Percentiles rank a stretch among this genome's conserved stretches.
These are phyloP conservation scores for Brachionus rubens DNA, from an alignment of 1,140 invertebrate genomes.

Conservation along the genomic window DNA sequence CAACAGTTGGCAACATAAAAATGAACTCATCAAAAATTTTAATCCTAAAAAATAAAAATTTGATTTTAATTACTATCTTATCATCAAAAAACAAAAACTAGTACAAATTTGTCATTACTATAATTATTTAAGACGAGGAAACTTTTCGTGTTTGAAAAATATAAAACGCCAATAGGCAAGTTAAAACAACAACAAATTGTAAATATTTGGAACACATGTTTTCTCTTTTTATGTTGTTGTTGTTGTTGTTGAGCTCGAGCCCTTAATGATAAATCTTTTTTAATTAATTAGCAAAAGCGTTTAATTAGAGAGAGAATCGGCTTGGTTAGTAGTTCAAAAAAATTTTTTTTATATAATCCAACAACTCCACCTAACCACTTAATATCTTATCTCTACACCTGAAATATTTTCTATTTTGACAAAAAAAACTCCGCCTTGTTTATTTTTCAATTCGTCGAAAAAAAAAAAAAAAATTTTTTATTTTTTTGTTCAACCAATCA, in stretches of 20 bases:
- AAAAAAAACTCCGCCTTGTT: background rate
- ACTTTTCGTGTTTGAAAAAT: conserved; percentile 19
- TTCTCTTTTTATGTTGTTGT: too few species aligned
- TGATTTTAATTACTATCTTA: conserved; percentile 35
- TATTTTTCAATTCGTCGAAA: background rate
- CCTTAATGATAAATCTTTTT: conserved; percentile 28
- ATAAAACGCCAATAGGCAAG: conserved; percentile 45
- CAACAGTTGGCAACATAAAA: background rate
- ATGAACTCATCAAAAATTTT: background rate
- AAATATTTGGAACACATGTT: conserved; percentile 45
- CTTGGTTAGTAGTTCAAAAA: background rate
- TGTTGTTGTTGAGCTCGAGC: conserved; percentile 18
- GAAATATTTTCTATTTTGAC: background rate
- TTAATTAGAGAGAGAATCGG: conserved; percentile 26
- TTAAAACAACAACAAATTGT: conserved; percentile 2
- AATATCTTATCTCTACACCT: conserved; percentile 5
- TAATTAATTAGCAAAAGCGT: conserved; percentile 34
- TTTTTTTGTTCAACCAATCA: background rate
- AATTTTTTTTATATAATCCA: conserved; percentile 37
- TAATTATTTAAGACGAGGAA: conserved; percentile 9
- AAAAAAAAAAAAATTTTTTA: background rate
- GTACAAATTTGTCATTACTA: conserved; percentile 26
- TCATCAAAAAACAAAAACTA: background rate
- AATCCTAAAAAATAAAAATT: background rate
- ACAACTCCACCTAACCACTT: conserved; percentile 30